Evolutionary conservation across 2,888 invertebrate species (phyloP).

Genomic region (Strigamia maritima): DNA sequence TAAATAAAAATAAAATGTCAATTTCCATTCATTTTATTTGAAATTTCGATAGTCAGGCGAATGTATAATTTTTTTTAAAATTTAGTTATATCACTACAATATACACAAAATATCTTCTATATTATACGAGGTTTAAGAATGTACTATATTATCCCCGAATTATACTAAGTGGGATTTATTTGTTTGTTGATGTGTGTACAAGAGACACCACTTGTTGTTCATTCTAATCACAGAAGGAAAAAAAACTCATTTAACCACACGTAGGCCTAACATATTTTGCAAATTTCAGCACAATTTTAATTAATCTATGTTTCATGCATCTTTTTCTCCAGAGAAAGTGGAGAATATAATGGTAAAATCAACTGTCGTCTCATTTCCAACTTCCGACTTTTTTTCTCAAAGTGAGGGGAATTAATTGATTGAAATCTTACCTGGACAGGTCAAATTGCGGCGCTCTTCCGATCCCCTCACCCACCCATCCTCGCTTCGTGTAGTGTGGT

Average conservation of each 20-base stretch:
- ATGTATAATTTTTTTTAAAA: background rate
- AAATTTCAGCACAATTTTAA: background rate
- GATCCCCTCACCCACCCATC: slow-evolving; percentile 27
- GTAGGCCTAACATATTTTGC: slow-evolving; percentile 20
- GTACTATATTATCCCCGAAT: background rate
- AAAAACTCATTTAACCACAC: background rate
- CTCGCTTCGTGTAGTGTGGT: background rate
- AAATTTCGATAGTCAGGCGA: background rate
- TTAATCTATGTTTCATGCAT: background rate
- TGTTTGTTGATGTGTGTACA: slow-evolving; percentile 26
- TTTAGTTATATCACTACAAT: background rate
- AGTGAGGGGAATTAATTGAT: slow-evolving; percentile 9
- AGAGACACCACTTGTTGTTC: slow-evolving; percentile 23
- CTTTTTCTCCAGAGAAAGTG: background rate
- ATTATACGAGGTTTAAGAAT: slow-evolving; percentile 1
- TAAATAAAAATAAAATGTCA: background rate
- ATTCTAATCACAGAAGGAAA: background rate
- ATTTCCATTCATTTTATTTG: background rate
- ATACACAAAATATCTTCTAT: background rate
- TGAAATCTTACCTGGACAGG: background rate
- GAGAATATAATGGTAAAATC: too few relatives aligned
- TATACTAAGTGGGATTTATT: slow-evolving; percentile 13
- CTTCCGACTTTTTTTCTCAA: background rate
- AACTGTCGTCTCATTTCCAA: background rate
- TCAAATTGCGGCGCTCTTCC: slow-evolving; percentile 22